Conservation (phyloP, 2,113 vertebrate genomes). For the Progne subis region DNA sequence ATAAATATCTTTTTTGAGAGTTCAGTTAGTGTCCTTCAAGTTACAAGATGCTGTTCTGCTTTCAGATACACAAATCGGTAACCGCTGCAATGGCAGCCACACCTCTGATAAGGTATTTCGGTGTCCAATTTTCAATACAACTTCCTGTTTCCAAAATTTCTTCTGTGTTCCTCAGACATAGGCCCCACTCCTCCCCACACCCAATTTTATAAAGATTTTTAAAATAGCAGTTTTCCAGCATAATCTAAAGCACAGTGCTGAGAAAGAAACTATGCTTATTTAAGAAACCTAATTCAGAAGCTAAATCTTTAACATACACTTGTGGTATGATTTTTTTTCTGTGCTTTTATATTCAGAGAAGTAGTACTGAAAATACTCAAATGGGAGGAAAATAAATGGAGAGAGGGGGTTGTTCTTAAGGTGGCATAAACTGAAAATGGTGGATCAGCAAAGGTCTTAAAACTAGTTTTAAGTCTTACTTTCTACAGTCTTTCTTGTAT, state of each 20-base stretch:
- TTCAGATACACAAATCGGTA: background rate
- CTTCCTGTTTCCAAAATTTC: background rate
- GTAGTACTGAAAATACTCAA: background rate
- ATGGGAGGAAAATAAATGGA: background rate
- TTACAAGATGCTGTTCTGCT: background rate
- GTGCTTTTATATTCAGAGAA: background rate
- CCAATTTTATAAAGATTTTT: background rate
- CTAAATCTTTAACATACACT: background rate
- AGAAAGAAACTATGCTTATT: background rate
- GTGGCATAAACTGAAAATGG: background rate
- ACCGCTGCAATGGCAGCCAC: background rate
- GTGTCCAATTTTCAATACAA: background rate
- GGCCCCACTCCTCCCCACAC: fast-evolving
- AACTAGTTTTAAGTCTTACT: background rate
- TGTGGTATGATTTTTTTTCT: background rate
- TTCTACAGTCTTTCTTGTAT: background rate
- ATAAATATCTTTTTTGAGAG: background rate
- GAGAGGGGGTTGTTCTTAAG: fast-evolving
- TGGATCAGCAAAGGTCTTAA: background rate
- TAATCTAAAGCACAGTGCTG: background rate
- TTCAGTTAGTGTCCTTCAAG: background rate
- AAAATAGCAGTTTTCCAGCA: background rate
- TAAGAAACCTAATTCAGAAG: background rate
- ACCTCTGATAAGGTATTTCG: background rate
- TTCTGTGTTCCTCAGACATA: background rate